Evolutionary conservation across 1,140 invertebrate species (phyloP), one percentile per base, ranked within the genome.

Genomic region (Chymomyza costata): DNA sequence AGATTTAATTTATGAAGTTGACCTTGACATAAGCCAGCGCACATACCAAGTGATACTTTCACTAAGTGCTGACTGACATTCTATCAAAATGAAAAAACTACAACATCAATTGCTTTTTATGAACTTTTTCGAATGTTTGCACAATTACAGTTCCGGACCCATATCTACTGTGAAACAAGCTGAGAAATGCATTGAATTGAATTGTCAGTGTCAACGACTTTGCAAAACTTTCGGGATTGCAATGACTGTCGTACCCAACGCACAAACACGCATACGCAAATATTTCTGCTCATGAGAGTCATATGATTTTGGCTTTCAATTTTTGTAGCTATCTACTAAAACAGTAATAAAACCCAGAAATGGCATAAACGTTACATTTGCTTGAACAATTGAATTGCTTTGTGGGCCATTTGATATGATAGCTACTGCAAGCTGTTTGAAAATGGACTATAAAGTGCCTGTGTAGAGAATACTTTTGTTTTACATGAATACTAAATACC

Each of bases 401-500:
- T 76, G 65, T 66, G 71, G 71, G 66, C 66, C 71, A 66, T 76
- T 76, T 76, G 62, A 71, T 71, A 66, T 76, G 71, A 78, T 76
- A 78, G 63, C n/a, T 66, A 28, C 31, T 66, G 53, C 61, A 70
- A 54, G 64, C 44, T n/a, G n/a, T n/a, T n/a, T n/a, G n/a, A n/a
- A n/a, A n/a, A n/a, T n/a, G n/a, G n/a, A n/a, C n/a, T n/a, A n/a
- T n/a, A n/a, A n/a, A n/a, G n/a, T n/a, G n/a, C n/a, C n/a, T n/a
- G n/a, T n/a, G n/a, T n/a, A n/a, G n/a, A n/a, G n/a, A n/a, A n/a
- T n/a, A n/a, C n/a, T n/a, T n/a, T n/a, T n/a, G n/a, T n/a, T n/a
- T n/a, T n/a, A n/a, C n/a, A n/a, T n/a, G n/a, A n/a, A n/a, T n/a
- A n/a, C n/a, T n/a, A n/a, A n/a, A n/a, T n/a, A n/a, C n/a, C n/a